Evolutionary conservation across 2,113 vertebrate species (phyloP).

Genomic region (Genyomyrus donnyi): DNA sequence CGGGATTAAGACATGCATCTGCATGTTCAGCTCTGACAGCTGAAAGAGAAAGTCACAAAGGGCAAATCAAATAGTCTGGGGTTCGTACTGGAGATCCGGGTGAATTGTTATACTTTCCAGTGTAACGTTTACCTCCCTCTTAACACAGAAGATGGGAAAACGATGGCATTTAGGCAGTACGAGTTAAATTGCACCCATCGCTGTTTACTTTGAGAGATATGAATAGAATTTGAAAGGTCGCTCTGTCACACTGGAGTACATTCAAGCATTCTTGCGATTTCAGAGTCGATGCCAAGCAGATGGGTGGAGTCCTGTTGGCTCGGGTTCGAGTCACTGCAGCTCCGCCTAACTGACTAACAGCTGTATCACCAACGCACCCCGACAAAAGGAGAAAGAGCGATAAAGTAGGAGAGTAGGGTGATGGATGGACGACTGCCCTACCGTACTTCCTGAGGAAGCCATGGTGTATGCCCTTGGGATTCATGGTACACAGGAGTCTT

Average conservation of each 20-base stretch:
- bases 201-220: background rate
- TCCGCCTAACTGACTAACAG: background rate
- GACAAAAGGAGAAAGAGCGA: background rate
- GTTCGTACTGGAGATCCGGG: background rate
- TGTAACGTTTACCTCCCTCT: background rate
- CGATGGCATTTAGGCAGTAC: background rate
- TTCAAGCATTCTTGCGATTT: background rate
- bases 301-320: background rate
- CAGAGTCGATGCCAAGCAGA: background rate
- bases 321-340: background rate
- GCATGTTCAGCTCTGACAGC: background rate
- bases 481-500: constrained; percentile 50
- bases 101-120: background rate
- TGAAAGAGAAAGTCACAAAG: background rate
- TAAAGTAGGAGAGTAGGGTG: background rate
- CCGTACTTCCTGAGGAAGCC: constrained; percentile 73
- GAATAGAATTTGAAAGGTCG: background rate
- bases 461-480: constrained; percentile 52
- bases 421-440: constrained; percentile 35
- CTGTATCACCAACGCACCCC: background rate
- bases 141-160: background rate
- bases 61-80: background rate
- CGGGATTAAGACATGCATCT: background rate
- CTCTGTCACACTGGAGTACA: background rate
- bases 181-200: background rate